phyloP scores from a whole-genome alignment of 2,888 invertebrate species.

The Rhopalosiphum nymphaeae region DNA sequence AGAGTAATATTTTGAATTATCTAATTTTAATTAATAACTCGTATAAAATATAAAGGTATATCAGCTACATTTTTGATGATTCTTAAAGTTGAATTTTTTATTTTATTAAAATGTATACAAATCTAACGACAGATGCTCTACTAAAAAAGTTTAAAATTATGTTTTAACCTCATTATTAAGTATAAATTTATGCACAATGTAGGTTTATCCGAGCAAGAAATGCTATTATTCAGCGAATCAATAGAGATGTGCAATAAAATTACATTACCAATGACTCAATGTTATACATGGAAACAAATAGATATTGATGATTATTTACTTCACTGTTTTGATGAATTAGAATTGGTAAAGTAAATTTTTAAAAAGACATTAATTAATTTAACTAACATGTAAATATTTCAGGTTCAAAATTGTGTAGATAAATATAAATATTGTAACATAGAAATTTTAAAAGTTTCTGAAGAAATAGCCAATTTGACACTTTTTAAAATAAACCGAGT shows the following conservation, averaged over 20 bases:
- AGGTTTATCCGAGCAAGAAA: constrained; percentile 60
- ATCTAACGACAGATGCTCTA: neutral
- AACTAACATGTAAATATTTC: neutral
- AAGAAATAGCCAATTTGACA: constrained; percentile 19
- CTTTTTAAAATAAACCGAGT: constrained; percentile 35
- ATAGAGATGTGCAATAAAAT: constrained; percentile 43
- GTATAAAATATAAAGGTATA: neutral
- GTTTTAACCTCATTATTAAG: neutral
- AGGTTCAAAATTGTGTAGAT: constrained; percentile 11
- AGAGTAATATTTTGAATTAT: neutral
- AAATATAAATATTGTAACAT: constrained; percentile 48
- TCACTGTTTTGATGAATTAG: constrained; percentile 11
- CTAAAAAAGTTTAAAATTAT: neutral
- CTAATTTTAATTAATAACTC: neutral
- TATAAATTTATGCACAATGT: neutral
- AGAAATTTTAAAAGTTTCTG: constrained; percentile 38
- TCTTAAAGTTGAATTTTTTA: neutral
- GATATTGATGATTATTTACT: constrained; percentile 32
- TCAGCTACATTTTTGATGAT: neutral
- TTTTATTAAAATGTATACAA: neutral
- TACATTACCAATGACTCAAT: constrained; percentile 22
- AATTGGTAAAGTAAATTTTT: constrained; percentile 38
- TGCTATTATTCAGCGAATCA: constrained; percentile 51
- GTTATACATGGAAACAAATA: constrained; percentile 33
- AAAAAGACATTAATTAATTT: neutral